Conservation (phyloP, 2,797 vertebrate genomes). For the Pogoniulus pusillus region DNA sequence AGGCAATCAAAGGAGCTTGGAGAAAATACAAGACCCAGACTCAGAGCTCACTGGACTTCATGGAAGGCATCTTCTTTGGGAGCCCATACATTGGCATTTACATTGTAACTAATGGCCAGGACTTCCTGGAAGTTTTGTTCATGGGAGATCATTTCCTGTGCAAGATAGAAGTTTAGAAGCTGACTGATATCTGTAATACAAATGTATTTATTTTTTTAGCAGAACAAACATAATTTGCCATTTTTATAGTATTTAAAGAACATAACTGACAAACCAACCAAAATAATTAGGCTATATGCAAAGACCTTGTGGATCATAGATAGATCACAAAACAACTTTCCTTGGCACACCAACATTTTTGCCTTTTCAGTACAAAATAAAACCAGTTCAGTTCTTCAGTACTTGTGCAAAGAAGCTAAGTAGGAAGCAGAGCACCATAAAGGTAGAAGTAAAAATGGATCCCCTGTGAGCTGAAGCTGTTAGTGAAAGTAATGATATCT, state of each 20-base stretch:
- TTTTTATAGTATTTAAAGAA: not conserved
- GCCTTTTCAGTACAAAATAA: not conserved
- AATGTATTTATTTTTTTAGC: not conserved
- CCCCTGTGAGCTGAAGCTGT: slow-evolving; percentile 30
- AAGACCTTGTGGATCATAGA: not conserved
- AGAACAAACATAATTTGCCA: not conserved
- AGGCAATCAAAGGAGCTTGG: not conserved
- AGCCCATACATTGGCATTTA: not conserved
- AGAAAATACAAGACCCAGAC: not conserved
- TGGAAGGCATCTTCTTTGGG: not conserved
- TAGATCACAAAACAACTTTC: not conserved
- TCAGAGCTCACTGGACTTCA: not conserved
- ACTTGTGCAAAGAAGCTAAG: not conserved
- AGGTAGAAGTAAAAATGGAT: slow-evolving; percentile 12
- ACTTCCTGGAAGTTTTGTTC: not conserved
- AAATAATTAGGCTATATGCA: not conserved
- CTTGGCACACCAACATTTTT: not conserved
- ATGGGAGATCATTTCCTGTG: not conserved
- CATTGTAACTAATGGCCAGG: not conserved
- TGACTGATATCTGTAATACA: not conserved
- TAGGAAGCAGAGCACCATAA: slow-evolving; percentile 5
- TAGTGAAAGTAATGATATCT: slow-evolving; percentile 51
- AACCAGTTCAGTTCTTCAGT: not conserved
- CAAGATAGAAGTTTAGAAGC: not conserved
- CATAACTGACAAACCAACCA: not conserved